phyloP scores from a whole-genome alignment of 2,888 invertebrate genomes.

The Plebejus anna region DNA sequence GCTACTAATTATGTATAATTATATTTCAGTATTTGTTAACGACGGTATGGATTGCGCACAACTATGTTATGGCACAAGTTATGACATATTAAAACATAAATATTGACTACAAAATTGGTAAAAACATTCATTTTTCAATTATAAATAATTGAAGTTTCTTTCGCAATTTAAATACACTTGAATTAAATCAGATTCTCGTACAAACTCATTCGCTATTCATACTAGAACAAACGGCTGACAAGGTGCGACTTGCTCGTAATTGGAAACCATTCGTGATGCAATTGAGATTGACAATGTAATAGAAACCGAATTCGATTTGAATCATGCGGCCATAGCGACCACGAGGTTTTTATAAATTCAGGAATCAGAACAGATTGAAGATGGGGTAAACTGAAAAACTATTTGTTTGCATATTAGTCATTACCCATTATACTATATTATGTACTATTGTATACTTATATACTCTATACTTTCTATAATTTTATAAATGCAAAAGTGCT shows the following conservation, averaged over 20 bases:
- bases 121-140: background rate
- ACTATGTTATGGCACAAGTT: too few species aligned
- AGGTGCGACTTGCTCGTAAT: background rate
- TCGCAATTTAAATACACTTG: constrained; percentile 3
- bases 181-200: background rate
- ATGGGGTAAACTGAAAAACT: background rate
- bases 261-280: constrained; percentile 4
- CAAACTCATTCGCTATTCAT: background rate
- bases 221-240: background rate
- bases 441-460: too few species aligned
- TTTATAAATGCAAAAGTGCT: too few species aligned
- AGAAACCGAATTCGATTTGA: background rate
- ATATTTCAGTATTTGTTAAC: too few species aligned
- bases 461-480: too few species aligned
- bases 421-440: too few species aligned
- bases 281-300: constrained; percentile 14
- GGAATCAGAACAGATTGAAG: background rate
- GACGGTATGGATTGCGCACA: too few species aligned
- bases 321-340: background rate
- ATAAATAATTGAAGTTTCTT: constrained; percentile 4
- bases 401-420: too few species aligned
- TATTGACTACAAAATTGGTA: background rate
- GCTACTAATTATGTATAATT: too few species aligned
- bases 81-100: too few species aligned
- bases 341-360: background rate